Evolutionary conservation across 2,888 invertebrate genomes (phyloP).

Genomic region (Rhingia campestris): DNA sequence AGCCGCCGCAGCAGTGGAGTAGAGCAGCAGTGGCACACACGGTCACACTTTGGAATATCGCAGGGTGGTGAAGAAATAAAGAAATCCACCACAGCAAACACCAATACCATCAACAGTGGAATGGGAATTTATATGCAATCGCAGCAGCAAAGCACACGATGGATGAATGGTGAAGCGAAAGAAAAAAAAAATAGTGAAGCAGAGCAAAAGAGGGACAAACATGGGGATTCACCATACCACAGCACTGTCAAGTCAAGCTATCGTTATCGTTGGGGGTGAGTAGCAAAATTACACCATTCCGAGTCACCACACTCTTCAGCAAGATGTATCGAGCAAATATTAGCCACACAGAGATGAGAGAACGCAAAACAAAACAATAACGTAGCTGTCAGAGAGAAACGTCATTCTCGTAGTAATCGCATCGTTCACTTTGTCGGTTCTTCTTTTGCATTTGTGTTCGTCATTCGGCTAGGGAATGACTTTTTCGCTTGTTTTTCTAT

Average conservation of each 20-base stretch:
- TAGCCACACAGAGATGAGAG: too few species aligned
- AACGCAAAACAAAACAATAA: slow-evolving; percentile 28
- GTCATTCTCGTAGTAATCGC: slow-evolving; percentile 61
- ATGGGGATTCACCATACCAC: slow-evolving; percentile 38
- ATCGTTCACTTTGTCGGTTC: slow-evolving; percentile 28
- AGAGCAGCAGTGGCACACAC: slow-evolving; percentile 19
- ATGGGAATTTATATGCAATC: neutral
- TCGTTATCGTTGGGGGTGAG: neutral
- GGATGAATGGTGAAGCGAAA: neutral
- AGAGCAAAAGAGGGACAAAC: slow-evolving; percentile 36
- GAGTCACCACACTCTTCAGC: too few species aligned
- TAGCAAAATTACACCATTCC: too few species aligned
- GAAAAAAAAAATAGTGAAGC: slow-evolving; percentile 59
- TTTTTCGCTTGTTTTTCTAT: slow-evolving; percentile 1
- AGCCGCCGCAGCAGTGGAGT: slow-evolving; percentile 31
- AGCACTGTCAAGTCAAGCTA: neutral
- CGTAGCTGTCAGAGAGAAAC: slow-evolving; percentile 21
- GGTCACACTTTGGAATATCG: slow-evolving; percentile 14
- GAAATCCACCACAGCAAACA: slow-evolving; percentile 55
- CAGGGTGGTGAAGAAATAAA: slow-evolving; percentile 54
- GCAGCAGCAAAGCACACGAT: slow-evolving; percentile 25
- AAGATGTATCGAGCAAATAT: too few species aligned
- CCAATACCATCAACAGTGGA: slow-evolving; percentile 3
- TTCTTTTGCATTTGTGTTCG: slow-evolving; percentile 12
- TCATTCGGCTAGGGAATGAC: neutral